These are phyloP conservation scores for Pitangus sulphuratus DNA, from an alignment of 2,797 vertebrate genomes.

Conservation along the genomic window DNA sequence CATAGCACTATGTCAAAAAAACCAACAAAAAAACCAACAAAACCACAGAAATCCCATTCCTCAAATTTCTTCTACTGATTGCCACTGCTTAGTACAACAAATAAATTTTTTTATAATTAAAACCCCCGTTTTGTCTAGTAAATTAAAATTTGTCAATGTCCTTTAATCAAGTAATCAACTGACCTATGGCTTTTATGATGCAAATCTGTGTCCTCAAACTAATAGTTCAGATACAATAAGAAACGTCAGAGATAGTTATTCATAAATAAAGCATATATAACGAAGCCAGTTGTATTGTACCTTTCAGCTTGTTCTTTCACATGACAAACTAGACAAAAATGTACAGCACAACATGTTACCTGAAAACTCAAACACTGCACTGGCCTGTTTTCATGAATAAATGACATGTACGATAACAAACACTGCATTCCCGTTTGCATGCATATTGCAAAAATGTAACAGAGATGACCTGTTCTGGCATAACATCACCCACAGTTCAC, in stretches of 20 bases:
- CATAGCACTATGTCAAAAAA: neutral
- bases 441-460: neutral
- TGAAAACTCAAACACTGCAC: neutral
- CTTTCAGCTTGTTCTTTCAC: neutral
- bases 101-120: neutral
- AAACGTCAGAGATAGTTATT: neutral
- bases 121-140: neutral
- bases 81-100: neutral
- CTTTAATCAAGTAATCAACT: neutral
- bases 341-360: neutral
- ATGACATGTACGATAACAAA: neutral
- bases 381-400: neutral
- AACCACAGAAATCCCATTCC: neutral
- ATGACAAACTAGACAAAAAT: neutral
- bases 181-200: neutral
- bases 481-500: neutral
- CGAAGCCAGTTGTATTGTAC: neutral
- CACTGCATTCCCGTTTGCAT: neutral
- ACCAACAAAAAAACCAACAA: neutral
- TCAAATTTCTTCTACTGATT: neutral
- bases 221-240: neutral
- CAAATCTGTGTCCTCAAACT: neutral
- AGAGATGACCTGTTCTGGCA: neutral
- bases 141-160: neutral
- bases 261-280: neutral